Base-by-base conservation (phyloP, 2,888 invertebrate genomes). In the Acleris emargana region DNA sequence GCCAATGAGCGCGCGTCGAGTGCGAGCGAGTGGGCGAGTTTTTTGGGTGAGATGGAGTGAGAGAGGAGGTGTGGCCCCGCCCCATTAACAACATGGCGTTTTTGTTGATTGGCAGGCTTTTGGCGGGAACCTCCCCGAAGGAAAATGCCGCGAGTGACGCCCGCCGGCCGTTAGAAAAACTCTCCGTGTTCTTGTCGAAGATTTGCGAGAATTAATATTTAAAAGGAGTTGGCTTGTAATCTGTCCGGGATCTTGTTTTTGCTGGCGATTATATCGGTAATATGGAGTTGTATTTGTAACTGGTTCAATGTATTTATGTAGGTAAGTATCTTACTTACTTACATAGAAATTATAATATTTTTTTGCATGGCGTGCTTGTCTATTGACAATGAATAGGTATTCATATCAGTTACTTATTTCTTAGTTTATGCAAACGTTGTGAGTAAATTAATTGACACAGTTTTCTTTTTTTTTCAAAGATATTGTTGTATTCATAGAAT, bases 51-150 rank as follows among this genome's bases (percentile, higher is more conserved):
- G 89, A 86, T 71, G 72, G 81, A 80, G 59, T 71, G 75, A 75
- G 79, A 77, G 72, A 76, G 77, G 80, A 76, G 77, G 73, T 70
- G 69, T 71, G 77, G 76, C 93, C 88, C 93, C 94, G 94, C 94
- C 94, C 91, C 82, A 80, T 87, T 90, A 91, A 93, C 94, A 94
- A 94, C 93, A 94, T 94, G 94, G 94, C 94, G 94, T 89, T 81
- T 79, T 76, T 84, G 87, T 86, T 91, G 93, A 94, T 94, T 94
- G 94, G 94, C 89, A 91, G 91, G 85, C 81, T 78, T 76, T 77
- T 71, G 78, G 73, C 77, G 78, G 83, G 77, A 73, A 79, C 89
- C 88, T 83, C 85, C 87, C 83, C 73, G 73, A 83, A 84, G 89
- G 85, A 89, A 90, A 90, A 62, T 60, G 67, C 52, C 53, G 74